phyloP scores from a whole-genome alignment of 2,113 vertebrate species.

The Salvelinus namaycush region DNA sequence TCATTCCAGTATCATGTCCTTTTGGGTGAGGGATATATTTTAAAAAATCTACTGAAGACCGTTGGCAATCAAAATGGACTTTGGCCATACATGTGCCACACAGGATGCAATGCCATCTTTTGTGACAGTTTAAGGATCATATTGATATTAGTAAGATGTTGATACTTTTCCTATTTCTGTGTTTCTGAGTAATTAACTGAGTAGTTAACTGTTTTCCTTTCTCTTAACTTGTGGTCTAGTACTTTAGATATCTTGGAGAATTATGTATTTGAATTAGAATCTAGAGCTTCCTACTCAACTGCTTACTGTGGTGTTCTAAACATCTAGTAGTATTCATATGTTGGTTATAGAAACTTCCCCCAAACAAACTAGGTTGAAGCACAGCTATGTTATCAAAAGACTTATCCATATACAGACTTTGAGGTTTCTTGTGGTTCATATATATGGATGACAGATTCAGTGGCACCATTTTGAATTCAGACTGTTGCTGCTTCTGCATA shows the following conservation, averaged over 20 bases:
- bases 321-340: background rate
- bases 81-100: background rate
- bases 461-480: background rate
- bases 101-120: too few relatives aligned
- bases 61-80: constrained; percentile 36
- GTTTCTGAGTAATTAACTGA: constrained; percentile 11
- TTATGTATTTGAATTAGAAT: constrained; percentile 1
- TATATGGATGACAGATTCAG: background rate
- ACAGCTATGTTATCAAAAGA: background rate
- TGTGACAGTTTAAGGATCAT: background rate
- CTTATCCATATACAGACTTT: constrained; percentile 10
- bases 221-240: background rate
- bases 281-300: constrained; percentile 20
- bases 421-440: background rate
- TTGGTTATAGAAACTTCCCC: background rate
- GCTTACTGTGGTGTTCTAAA: background rate
- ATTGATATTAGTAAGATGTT: background rate
- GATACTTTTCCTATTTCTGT: constrained; percentile 6
- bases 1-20: constrained; percentile 4
- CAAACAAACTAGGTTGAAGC: too few relatives aligned
- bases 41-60: background rate
- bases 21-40: background rate
- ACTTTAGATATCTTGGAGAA: background rate
- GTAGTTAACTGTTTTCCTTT: constrained; percentile 1
- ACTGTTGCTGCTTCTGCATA: constrained; percentile 8